These are phyloP conservation scores for Drosophila koepferae DNA, from an alignment of 2,888 invertebrate species.

Conservation along the genomic window DNA sequence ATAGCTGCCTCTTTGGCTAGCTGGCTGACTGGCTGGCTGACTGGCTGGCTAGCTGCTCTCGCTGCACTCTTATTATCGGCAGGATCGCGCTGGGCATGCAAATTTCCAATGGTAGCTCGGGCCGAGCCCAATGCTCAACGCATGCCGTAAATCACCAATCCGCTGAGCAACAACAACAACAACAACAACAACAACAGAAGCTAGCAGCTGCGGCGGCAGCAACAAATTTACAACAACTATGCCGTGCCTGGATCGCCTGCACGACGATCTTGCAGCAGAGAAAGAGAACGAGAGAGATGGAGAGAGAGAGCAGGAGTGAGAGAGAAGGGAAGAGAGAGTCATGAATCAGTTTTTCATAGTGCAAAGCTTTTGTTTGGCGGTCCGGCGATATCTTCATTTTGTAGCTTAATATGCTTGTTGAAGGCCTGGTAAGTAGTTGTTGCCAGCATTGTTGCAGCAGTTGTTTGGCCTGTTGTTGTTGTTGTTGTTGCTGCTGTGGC, in stretches of 20 bases:
- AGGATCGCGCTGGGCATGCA: constrained; percentile 80
- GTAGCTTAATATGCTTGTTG: constrained; percentile 80
- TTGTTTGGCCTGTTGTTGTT: constrained; percentile 34
- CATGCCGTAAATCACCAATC: constrained; percentile 82
- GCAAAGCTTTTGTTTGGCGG: constrained; percentile 74
- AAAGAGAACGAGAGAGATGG: constrained; percentile 1
- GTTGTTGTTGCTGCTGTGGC: constrained; percentile 20
- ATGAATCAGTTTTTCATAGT: constrained; percentile 79
- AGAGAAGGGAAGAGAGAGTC: constrained; percentile 47
- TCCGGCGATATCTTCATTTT: constrained; percentile 79
- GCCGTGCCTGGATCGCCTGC: constrained; percentile 69
- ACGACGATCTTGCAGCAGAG: constrained; percentile 59
- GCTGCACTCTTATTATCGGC: constrained; percentile 77
- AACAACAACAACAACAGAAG: constrained; percentile 44
- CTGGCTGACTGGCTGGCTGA: constrained; percentile 5
- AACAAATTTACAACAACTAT: constrained; percentile 82
- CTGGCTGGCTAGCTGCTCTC: constrained; percentile 30
- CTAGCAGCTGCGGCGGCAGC: constrained; percentile 60
- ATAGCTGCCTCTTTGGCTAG: constrained; percentile 22
- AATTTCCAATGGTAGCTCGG: constrained; percentile 74
- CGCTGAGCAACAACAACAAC: constrained; percentile 31
- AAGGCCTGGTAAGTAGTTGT: constrained; percentile 76
- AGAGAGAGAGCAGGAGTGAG: constrained; percentile 26
- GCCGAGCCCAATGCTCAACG: constrained; percentile 65
- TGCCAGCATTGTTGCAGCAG: constrained; percentile 47